Conservation (phyloP, 2,888 invertebrate genomes). For the Ypsolopha sequella region DNA sequence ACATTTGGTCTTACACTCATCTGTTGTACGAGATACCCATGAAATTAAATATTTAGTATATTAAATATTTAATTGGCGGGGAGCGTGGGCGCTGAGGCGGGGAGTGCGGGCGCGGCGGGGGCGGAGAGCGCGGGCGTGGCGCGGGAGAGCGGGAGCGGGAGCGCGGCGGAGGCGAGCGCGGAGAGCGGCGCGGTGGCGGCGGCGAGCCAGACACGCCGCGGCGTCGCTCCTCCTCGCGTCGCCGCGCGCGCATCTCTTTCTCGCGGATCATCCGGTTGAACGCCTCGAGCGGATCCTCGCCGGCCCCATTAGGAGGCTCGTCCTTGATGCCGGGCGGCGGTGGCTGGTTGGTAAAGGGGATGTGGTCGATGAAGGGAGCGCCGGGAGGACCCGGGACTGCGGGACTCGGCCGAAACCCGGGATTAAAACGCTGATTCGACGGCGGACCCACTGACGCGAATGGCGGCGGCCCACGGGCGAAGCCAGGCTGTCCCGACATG, state of each 20-base stretch:
- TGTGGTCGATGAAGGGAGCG: conserved; percentile 31
- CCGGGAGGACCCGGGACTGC: conserved; percentile 17
- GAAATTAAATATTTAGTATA: too few relatives aligned
- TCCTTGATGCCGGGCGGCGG: conserved; percentile 73
- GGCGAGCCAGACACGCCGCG: conserved; percentile 19
- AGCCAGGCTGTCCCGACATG: conserved; percentile 40
- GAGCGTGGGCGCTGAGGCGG: conserved; percentile 21
- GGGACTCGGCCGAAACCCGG: background rate
- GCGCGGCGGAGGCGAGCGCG: conserved; percentile 24
- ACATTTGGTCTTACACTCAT: too few relatives aligned
- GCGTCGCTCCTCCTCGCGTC: conserved; percentile 73
- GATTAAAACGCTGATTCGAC: conserved; percentile 29
- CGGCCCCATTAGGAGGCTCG: conserved; percentile 53
- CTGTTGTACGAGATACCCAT: too few relatives aligned
- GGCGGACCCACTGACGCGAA: conserved; percentile 37
- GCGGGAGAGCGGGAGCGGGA: conserved; percentile 10
- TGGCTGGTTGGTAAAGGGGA: conserved; percentile 59
- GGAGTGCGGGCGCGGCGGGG: conserved; percentile 14
- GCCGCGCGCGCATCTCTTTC: conserved; percentile 80
- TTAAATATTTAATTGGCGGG: too few relatives aligned
- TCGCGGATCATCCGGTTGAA: conserved; percentile 89
- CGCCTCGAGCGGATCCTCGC: conserved; percentile 88
- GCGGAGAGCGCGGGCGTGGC: conserved; percentile 19
- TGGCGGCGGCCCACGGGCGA: conserved; percentile 37
- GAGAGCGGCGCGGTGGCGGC: conserved; percentile 19